These are phyloP conservation scores for Pycnonotus jocosus DNA, from an alignment of 2,113 vertebrate genomes.

Conservation along the genomic window DNA sequence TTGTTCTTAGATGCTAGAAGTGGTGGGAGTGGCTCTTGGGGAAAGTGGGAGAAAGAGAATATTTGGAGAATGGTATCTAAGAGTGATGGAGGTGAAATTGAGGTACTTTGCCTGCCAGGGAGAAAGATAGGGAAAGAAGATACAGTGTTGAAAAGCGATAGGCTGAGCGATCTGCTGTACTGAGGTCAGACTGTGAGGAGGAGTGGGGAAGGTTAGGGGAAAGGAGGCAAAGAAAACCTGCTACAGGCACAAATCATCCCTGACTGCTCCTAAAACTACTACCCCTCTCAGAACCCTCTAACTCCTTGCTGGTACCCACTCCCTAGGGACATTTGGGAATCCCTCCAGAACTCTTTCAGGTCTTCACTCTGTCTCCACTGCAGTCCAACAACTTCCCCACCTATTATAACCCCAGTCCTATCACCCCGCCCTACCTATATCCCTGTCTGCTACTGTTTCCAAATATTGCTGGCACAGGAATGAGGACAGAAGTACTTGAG, in stretches of 20 bases:
- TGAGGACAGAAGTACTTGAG: not conserved
- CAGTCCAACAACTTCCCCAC: not conserved
- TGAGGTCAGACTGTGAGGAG: not conserved
- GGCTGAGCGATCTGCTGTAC: not conserved
- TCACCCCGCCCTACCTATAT: not conserved
- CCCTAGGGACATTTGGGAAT: not conserved
- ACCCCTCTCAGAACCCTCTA: not conserved
- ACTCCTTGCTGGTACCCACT: not conserved
- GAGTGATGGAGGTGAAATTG: not conserved
- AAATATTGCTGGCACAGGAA: not conserved
- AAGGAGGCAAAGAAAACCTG: not conserved
- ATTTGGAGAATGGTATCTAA: not conserved
- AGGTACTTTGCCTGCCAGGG: not conserved
- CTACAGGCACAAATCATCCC: fast-evolving
- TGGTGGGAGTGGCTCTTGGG: not conserved
- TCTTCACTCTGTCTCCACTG: not conserved
- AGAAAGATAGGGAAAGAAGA: not conserved
- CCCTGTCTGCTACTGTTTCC: not conserved
- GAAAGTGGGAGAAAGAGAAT: not conserved
- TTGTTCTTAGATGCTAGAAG: not conserved
- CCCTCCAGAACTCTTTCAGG: not conserved
- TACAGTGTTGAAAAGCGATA: not conserved
- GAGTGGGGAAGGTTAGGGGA: not conserved
- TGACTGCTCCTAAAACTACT: not conserved
- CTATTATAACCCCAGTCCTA: not conserved